Evolutionary conservation across 1,140 invertebrate species (phyloP), one percentile per base, ranked within the genome.

Genomic region (Acromyrmex echinatior): DNA sequence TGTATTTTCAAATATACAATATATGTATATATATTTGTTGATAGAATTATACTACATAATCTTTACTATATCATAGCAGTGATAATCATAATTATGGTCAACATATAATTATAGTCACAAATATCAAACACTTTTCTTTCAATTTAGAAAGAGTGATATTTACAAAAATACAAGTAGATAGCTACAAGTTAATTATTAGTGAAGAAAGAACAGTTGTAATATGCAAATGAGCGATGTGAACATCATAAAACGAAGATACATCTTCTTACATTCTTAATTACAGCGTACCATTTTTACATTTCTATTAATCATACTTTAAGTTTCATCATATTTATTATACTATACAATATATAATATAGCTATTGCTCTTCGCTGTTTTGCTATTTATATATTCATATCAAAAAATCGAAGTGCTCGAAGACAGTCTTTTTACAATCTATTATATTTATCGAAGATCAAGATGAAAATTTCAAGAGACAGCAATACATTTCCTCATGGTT

Each of bases 181-280:
- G 31, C 3, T 16, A 45, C 2, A 51, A 31, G 14, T 28, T 31
- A 73, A 73, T 18, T 53, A 16, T n/a, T 56, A 16, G 4, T 16
- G 16, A 45, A n/a, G 0, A 28, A 49, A 28, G 12, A 56, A 21
- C 16, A 63, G 7, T 63, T 78, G 6, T 31, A 78, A 78, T n/a
- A 28, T 31, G 18, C 5, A 21, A 6, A 60, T 16, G 25, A 45
- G 58, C 58, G 25, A 39, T 25, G 31, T 16, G 3, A 45, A n/a
- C 14, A 14, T 39, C 16, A 25, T 25, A 62, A 62, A 25, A 31
- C 56, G 39, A 7, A 25, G 9, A 62, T 56, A 76, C 3, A 18
- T 39, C 31, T 62, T 18, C 16, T 45, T 62, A 45, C 39, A 25
- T 31, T 18, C 25, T 65, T 78, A 65, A 78, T 78, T 78, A 39